Percentiles rank a stretch among this genome's conserved stretches.
These are phyloP conservation scores for Sebastes fasciatus DNA, from an alignment of 2,113 vertebrate species.

Conservation along the genomic window DNA sequence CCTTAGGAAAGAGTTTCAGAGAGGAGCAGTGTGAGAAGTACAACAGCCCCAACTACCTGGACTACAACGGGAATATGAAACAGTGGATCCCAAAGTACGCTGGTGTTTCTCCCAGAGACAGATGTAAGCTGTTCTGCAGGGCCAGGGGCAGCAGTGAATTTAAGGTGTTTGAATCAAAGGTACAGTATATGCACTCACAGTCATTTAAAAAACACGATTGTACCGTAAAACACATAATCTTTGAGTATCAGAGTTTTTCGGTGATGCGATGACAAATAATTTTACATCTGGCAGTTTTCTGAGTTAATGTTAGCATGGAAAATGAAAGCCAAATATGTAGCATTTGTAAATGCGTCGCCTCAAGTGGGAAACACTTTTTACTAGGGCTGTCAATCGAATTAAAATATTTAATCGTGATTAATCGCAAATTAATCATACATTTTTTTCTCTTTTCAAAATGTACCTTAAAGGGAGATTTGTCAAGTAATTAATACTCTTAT, in stretches of 20 bases:
- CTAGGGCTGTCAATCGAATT: no score
- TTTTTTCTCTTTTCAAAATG: no score
- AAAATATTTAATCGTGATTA: no score
- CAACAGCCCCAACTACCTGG: slow-evolving; percentile 88
- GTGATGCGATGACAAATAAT: background rate
- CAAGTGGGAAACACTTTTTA: no score
- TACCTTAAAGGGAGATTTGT: no score
- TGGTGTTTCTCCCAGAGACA: slow-evolving; percentile 92
- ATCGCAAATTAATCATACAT: no score
- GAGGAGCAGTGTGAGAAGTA: slow-evolving; percentile 97
- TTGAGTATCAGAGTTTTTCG: background rate
- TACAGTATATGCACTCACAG: slow-evolving; percentile 55
- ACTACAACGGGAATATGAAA: slow-evolving; percentile 87
- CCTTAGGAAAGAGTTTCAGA: slow-evolving; percentile 92
- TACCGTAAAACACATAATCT: no score
- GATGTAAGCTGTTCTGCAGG: slow-evolving; percentile 95
- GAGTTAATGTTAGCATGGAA: background rate
- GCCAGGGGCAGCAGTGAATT: slow-evolving; percentile 92
- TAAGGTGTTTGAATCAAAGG: slow-evolving; percentile 97
- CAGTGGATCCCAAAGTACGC: slow-evolving; percentile 97
- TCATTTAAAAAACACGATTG: no score
- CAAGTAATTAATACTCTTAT: no score
- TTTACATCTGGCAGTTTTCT: background rate
- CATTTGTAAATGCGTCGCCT: background rate
- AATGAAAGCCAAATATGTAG: background rate